phyloP scores from a whole-genome alignment of 2,797 vertebrate genomes.

The Philypnodon macrostomus region DNA sequence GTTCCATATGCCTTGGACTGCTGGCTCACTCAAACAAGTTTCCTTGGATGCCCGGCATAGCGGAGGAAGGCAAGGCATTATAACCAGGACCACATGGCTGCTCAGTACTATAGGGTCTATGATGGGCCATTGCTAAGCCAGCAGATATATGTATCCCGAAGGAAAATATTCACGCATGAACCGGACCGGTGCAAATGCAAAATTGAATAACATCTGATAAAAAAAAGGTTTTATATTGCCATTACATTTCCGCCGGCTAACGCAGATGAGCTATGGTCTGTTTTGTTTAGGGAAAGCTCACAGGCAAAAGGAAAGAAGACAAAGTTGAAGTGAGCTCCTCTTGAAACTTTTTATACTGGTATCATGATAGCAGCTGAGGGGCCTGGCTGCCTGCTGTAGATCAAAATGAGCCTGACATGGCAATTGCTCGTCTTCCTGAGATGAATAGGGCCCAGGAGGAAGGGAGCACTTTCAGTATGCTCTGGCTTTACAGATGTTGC shows the following conservation, averaged over 20 bases:
- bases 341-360: constrained; percentile 21
- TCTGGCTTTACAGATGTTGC: constrained; percentile 42
- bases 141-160: constrained; percentile 33
- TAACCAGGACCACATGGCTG: constrained; percentile 71
- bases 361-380: constrained; percentile 38
- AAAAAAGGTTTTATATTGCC: constrained; percentile 15
- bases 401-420: constrained; percentile 32
- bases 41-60: constrained; percentile 43
- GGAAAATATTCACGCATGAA: constrained; percentile 3
- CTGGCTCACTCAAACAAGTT: constrained; percentile 44
- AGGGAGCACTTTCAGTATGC: constrained; percentile 37
- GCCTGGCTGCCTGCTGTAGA: constrained; percentile 25
- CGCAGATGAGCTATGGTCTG: constrained; percentile 23
- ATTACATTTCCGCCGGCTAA: constrained; percentile 11
- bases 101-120: constrained; percentile 35
- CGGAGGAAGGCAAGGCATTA: constrained; percentile 47
- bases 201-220: constrained; percentile 25
- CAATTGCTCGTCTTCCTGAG: constrained; percentile 36
- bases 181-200: background rate
- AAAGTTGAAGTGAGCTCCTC: constrained; percentile 6
- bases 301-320: constrained; percentile 13
- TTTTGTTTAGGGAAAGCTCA: constrained; percentile 32
- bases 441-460: constrained; percentile 45
- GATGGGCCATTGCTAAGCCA: constrained; percentile 1
- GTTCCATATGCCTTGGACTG: constrained; percentile 47